Evolutionary conservation across 1,140 invertebrate species (phyloP), one percentile per base, ranked within the genome.

Genomic region (Paralvinella palmiformis): DNA sequence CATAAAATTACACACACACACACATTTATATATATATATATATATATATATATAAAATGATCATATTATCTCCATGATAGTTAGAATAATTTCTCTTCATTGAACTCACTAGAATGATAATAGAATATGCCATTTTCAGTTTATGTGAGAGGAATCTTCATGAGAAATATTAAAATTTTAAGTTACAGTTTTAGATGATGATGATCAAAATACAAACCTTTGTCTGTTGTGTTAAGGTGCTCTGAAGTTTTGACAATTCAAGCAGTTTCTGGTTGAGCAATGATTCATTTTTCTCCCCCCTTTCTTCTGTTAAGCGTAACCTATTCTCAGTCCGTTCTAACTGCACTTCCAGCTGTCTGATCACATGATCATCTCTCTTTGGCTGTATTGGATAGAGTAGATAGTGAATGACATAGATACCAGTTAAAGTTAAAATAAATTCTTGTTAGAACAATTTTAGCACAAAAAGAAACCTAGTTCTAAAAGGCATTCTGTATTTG

Each of bases 201-300:
- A 27, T 13, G n/a, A 20, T 27, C 24, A 27, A 20, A 6, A 22
- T 27, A n/a, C 6, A 22, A n/a, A 77, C 75, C 72, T 76, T 72
- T 5, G 73, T 72, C 59, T 77, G 75, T 60, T 67, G 61, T 7
- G 70, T 69, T n/a, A 77, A 59, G 24, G 73, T 72, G 20, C 68
- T 67, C 62, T 77, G 73, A 57, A 77, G 66, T 62, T 69, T 72
- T 7, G 70, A 68, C 68, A 75, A 71, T 37, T 77, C 75, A 3
- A 35, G 27, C 71, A 76, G 72, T 63, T 76, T 77, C 52, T 75
- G 68, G 56, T 67, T 69, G 57, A 71, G 65, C 44, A 68, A 69
- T 27, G 62, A 41, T 55, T 71, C 58, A 41, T 70, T 72, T 27
- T 66, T 65, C 27, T 73, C 65, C 7, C 70, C 68, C 0, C 69